Percentiles rank a stretch among this genome's conserved stretches.
phyloP scores from a whole-genome alignment of 2,113 vertebrate species.

The Hippocampus comes region DNA sequence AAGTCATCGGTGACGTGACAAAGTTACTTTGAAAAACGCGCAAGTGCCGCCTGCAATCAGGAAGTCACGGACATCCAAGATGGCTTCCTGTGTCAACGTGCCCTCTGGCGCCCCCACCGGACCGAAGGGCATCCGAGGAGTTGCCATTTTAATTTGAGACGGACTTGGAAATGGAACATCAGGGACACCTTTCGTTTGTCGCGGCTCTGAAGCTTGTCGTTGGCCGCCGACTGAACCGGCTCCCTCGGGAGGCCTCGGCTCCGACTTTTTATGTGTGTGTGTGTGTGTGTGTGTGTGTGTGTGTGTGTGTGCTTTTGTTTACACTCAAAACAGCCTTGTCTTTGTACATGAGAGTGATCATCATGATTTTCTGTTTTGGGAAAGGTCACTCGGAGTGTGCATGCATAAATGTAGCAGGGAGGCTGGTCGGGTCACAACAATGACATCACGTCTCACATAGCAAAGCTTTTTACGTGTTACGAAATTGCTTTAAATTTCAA shows the following conservation, averaged over 20 bases:
- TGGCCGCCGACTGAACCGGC: constrained; percentile 2
- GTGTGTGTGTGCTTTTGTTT: constrained; percentile 37
- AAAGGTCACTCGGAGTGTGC: constrained; percentile 56
- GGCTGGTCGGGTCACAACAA: constrained; percentile 36
- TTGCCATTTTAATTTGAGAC: not conserved
- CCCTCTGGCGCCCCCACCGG: not conserved
- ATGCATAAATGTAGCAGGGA: constrained; percentile 28
- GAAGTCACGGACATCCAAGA: not conserved
- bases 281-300: not conserved
- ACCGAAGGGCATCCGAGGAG: not conserved
- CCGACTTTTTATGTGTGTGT: not conserved
- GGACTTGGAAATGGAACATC: not conserved
- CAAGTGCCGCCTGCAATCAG: too few species aligned
- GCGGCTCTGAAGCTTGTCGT: constrained; percentile 22
- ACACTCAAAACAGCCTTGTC: constrained; percentile 40
- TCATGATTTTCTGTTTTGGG: constrained; percentile 27
- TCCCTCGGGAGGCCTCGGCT: not conserved
- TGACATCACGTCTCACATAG: constrained; percentile 27
- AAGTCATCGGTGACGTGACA: too few species aligned
- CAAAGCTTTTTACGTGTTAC: too few species aligned
- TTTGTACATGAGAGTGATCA: constrained; percentile 38
- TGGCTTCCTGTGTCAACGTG: not conserved
- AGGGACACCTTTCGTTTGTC: not conserved
- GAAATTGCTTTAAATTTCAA: too few species aligned
- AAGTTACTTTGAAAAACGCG: not conserved